A percentile compares a stretch with the other conserved stretches of the same genome.
These are phyloP conservation scores for Heliornis fulica DNA, from an alignment of 2,113 vertebrate species.

Conservation along the genomic window DNA sequence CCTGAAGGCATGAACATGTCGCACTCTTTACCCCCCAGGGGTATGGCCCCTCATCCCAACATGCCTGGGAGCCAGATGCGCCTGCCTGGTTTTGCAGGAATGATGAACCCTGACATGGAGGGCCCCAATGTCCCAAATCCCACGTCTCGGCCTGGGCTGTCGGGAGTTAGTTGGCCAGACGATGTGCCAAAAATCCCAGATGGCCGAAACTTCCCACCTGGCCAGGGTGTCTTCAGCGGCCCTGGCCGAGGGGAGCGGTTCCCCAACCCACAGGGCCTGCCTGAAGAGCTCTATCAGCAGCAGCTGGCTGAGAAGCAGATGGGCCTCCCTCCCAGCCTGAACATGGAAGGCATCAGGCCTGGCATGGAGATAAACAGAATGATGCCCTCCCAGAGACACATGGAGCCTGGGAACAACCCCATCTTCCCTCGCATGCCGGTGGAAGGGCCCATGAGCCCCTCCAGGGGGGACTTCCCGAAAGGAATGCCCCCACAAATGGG, in stretches of 20 bases:
- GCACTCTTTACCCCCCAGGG: conserved; percentile 86
- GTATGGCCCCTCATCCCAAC: conserved; percentile 87
- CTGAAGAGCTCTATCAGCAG: conserved; percentile 95
- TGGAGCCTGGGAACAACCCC: conserved; percentile 88
- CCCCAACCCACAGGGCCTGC: conserved; percentile 91
- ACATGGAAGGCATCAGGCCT: conserved; percentile 81
- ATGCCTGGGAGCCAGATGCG: conserved; percentile 84
- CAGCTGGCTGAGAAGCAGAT: conserved; percentile 92
- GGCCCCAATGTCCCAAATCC: conserved; percentile 83
- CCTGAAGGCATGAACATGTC: conserved; percentile 87
- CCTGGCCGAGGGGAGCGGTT: conserved; percentile 94
- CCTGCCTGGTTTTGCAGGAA: conserved; percentile 92
- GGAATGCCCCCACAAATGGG: conserved; percentile 79
- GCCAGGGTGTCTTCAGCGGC: conserved; percentile 90
- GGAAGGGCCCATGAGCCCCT: conserved; percentile 94
- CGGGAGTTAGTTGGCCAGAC: conserved; percentile 92
- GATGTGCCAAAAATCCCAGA: conserved; percentile 97
- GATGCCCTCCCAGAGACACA: conserved; percentile 88
- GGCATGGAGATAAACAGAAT: conserved; percentile 90
- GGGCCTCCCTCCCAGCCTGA: conserved; percentile 88
- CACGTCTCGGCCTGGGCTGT: conserved; percentile 82
- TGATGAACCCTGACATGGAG: conserved; percentile 97
- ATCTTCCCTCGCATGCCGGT: conserved; percentile 93
- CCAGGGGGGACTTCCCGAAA: conserved; percentile 88
- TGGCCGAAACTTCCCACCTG: conserved; percentile 88